Conservation (phyloP, 2,113 vertebrate genomes). For the Pyxicephalus adspersus region DNA sequence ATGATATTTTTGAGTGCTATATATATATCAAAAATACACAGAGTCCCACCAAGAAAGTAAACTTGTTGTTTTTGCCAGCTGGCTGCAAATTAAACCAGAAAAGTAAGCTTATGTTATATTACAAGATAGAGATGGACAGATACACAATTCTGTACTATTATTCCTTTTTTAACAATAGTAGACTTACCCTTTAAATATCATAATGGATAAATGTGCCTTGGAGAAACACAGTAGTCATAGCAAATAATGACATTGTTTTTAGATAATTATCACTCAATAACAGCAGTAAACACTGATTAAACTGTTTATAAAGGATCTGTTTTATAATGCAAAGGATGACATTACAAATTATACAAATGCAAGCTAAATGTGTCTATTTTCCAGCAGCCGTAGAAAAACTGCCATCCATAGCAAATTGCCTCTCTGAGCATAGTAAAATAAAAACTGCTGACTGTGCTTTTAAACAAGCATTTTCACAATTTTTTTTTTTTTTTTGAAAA, state of each 20-base stretch:
- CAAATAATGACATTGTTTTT: neutral
- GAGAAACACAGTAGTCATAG: neutral
- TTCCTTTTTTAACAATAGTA: too few species aligned
- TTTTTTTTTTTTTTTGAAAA: neutral
- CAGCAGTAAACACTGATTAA: neutral
- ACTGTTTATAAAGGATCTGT: neutral
- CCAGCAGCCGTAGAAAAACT: neutral
- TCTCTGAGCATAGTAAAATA: constrained; percentile 24
- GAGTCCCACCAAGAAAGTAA: too few species aligned
- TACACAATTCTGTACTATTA: too few species aligned
- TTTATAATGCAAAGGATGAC: neutral
- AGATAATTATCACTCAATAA: neutral
- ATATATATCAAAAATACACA: too few species aligned
- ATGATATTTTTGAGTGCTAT: too few species aligned
- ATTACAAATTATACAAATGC: constrained; percentile 1
- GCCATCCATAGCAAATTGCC: constrained; percentile 25
- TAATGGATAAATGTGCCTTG: too few species aligned
- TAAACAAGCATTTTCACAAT: constrained; percentile 18
- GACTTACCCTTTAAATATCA: too few species aligned
- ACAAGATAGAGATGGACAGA: too few species aligned
- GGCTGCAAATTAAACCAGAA: too few species aligned
- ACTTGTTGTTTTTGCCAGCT: too few species aligned
- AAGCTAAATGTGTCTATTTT: neutral
- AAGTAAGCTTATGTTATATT: too few species aligned
- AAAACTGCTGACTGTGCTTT: constrained; percentile 41